Conservation (phyloP, 2,113 vertebrate genomes). For the Dicerorhinus sumatrensis region DNA sequence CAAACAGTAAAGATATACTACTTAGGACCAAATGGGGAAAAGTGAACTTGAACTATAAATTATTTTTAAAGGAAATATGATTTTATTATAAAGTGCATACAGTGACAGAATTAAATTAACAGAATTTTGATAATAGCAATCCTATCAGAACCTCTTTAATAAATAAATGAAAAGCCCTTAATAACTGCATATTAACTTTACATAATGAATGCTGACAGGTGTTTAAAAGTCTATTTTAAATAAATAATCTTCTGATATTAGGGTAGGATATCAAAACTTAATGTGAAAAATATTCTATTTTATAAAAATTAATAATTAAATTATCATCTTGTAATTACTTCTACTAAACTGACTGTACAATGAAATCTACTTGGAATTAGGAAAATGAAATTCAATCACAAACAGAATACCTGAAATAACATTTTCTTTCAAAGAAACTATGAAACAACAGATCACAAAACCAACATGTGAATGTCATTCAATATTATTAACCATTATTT, state of each 20-base stretch:
- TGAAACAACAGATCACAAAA: not conserved
- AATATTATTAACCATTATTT: slow-evolving; percentile 37
- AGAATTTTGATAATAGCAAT: slow-evolving; percentile 5
- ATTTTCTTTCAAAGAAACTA: slow-evolving; percentile 44
- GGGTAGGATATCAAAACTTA: not conserved
- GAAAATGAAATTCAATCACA: slow-evolving; percentile 38
- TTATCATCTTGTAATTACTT: slow-evolving; percentile 1
- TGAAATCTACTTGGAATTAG: not conserved
- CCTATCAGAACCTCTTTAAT: slow-evolving; percentile 1
- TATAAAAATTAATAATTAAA: slow-evolving; percentile 11
- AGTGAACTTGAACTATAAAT: not conserved
- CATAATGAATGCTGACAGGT: not conserved
- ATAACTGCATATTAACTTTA: not conserved
- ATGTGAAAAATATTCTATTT: not conserved
- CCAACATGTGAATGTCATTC: not conserved
- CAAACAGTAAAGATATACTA: not conserved
- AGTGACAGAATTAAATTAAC: slow-evolving; percentile 18
- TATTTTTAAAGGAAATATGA: slow-evolving; percentile 45
- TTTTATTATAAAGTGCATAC: slow-evolving; percentile 6
- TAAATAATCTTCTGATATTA: not conserved
- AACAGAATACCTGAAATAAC: not conserved
- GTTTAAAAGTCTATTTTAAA: not conserved
- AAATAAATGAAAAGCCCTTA: not conserved
- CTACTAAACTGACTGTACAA: not conserved
- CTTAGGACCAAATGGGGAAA: not conserved